A percentile compares a stretch with the other conserved stretches of the same genome.
Evolutionary conservation across 1,140 invertebrate species (phyloP).

Genomic region (Aphelenchoides avenae): DNA sequence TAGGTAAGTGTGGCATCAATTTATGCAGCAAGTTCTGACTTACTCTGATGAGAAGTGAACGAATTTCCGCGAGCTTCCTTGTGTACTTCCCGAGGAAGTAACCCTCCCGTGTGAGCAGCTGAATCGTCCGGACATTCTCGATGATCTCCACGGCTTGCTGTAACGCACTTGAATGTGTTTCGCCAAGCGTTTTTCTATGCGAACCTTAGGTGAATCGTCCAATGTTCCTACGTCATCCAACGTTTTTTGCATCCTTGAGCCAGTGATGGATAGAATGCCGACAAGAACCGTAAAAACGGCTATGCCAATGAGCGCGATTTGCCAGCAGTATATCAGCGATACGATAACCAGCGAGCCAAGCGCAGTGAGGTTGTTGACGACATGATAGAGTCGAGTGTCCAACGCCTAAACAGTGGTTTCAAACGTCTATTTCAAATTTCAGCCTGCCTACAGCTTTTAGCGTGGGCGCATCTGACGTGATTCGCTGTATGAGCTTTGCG

Average conservation of each 20-base stretch:
- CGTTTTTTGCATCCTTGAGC: conserved; percentile 6
- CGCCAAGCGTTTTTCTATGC: neutral
- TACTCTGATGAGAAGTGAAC: neutral
- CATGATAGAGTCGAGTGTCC: conserved; percentile 18
- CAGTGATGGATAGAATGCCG: conserved; percentile 8
- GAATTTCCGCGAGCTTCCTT: neutral
- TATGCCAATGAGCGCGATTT: conserved; percentile 9
- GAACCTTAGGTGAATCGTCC: conserved; percentile 23
- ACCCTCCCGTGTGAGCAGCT: conserved; percentile 17
- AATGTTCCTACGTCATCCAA: neutral
- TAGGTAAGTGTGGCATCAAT: conserved; percentile 2
- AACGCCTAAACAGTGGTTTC: neutral
- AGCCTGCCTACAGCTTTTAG: conserved; percentile 11
- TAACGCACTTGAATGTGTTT: neutral
- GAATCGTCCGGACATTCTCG: conserved; percentile 28
- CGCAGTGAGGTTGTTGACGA: conserved; percentile 23
- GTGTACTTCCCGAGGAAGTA: conserved; percentile 13
- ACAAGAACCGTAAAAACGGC: conserved; percentile 16
- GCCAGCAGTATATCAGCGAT: conserved; percentile 7
- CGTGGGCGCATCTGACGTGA: neutral
- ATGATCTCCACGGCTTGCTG: conserved; percentile 27
- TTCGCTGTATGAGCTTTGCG: conserved; percentile 22
- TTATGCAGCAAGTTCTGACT: neutral
- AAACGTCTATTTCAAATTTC: neutral
- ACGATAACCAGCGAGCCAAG: conserved; percentile 16